Evolutionary conservation across 2,797 vertebrate species (phyloP).

Genomic region (Lithobates pipiens): DNA sequence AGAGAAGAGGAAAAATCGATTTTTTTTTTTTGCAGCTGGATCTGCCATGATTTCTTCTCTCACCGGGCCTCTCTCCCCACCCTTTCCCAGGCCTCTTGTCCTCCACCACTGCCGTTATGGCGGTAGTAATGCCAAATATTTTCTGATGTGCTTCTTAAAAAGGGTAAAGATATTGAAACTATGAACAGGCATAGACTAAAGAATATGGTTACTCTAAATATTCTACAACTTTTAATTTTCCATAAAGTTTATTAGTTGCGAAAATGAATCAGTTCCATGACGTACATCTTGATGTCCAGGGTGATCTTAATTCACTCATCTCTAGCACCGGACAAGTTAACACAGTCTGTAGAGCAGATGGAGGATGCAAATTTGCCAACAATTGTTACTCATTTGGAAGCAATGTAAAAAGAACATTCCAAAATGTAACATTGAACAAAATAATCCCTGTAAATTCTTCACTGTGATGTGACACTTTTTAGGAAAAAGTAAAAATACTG

Average conservation of each 20-base stretch:
- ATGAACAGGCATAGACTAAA: too few species aligned
- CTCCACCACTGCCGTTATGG: too few species aligned
- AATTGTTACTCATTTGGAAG: slow-evolving; percentile 63
- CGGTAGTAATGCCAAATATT: too few species aligned
- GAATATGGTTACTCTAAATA: too few species aligned
- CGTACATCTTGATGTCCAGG: neutral
- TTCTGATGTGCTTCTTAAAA: too few species aligned
- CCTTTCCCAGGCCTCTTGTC: too few species aligned
- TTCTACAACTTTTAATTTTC: neutral
- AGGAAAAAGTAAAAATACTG: slow-evolving; percentile 11
- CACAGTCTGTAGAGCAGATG: slow-evolving; percentile 56
- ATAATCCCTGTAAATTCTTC: slow-evolving; percentile 51
- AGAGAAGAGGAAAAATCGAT: too few species aligned
- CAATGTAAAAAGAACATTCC: slow-evolving; percentile 59
- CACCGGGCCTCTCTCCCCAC: too few species aligned
- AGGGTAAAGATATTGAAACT: too few species aligned
- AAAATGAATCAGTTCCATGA: neutral
- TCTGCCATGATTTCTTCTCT: too few species aligned
- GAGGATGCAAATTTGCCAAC: slow-evolving; percentile 53
- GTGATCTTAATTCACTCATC: neutral
- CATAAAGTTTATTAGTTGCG: neutral
- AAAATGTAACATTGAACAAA: slow-evolving; percentile 53
- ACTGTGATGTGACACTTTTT: slow-evolving; percentile 42
- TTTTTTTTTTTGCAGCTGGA: too few species aligned
- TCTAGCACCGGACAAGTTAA: slow-evolving; percentile 54